These are phyloP conservation scores for Drosophila diplacantha DNA, from an alignment of 2,888 invertebrate species.

Conservation along the genomic window DNA sequence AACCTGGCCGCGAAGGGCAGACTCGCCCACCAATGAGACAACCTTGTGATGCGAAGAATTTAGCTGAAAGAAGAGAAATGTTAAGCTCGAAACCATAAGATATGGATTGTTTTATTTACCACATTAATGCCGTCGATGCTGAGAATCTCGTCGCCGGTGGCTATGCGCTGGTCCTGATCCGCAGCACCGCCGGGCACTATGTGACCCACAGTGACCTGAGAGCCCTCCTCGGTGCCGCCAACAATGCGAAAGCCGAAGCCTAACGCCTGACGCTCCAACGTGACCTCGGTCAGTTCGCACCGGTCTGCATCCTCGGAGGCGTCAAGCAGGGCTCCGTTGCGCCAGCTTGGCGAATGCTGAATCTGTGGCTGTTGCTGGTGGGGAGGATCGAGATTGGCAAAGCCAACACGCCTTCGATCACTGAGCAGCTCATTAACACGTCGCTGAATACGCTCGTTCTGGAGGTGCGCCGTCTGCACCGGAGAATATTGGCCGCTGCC, in stretches of 20 bases:
- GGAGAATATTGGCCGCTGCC: constrained; percentile 64
- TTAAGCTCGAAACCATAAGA: constrained; percentile 41
- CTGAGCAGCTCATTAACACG: constrained; percentile 76
- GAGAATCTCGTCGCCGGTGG: constrained; percentile 95
- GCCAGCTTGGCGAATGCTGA: constrained; percentile 68
- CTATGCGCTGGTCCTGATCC: constrained; percentile 91
- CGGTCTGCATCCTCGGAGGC: constrained; percentile 66
- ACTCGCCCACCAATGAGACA: constrained; percentile 93
- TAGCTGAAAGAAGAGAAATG: constrained; percentile 72
- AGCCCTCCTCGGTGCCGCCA: constrained; percentile 98
- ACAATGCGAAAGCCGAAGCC: constrained; percentile 99
- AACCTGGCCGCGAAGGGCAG: constrained; percentile 92
- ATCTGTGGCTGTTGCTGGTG: constrained; percentile 49
- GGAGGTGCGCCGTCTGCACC: constrained; percentile 71
- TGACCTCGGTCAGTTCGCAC: constrained; percentile 79
- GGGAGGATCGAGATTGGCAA: constrained; percentile 73
- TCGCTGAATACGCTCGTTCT: constrained; percentile 76
- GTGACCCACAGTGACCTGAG: constrained; percentile 96
- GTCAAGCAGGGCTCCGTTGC: constrained; percentile 54
- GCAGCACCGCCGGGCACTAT: constrained; percentile 98
- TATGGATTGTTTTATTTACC: constrained; percentile 75
- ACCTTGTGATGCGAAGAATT: constrained; percentile 95
- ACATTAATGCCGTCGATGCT: constrained; percentile 93
- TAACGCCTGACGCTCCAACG: constrained; percentile 91
- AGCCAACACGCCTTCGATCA: constrained; percentile 75